Base-by-base conservation (phyloP, 2,888 invertebrate genomes). In the Ganaspis brasiliensis region DNA sequence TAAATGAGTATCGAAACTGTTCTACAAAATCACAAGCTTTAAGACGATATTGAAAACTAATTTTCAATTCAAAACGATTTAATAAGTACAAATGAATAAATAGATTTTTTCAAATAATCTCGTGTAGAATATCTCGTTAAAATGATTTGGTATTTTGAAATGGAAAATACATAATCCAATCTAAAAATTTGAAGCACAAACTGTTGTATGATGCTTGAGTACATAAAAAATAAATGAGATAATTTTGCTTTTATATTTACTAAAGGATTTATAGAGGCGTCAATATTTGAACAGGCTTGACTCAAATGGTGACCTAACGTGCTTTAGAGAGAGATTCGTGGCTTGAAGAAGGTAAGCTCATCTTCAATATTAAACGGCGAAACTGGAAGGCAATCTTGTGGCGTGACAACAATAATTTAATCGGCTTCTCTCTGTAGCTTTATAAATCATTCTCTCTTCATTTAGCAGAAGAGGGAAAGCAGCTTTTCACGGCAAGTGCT, bases 321-420 rank as follows among this genome's bases (percentile, higher is more conserved):
- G 45, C 67, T 67, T 67, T n/a, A 16, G 24, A 24, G 40, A 67
- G 40, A 67, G 45, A 45, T 67, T 67, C 24, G 24, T 24, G 24
- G 67, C 67, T 52, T 67, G 45, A 45, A 40, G n/a, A 45, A 45
- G 40, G 40, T 67, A 67, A 67, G 67, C 45, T 26, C 45, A 24
- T 45, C 45, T 67, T 45, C 67, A 67, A 45, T 67, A 67, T 67
- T 67, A 67, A 45, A 67, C 19, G 24, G 24, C 40, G n/a, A 45
- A 40, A 40, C 24, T 67, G 40, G 45, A 67, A 24, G 40, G 9
- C 67, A 67, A 40, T 45, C 24, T 26, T n/a, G 24, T 9, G n/a
- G 40, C 56, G 45, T 45, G 67, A 45, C 45, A 67, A 67, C 67
- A 45, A 67, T 67, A 45, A 40, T 24, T 67, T 67, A 67, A 67